Conservation (phyloP, 1,140 invertebrate species). For the Drosophila dunni region DNA sequence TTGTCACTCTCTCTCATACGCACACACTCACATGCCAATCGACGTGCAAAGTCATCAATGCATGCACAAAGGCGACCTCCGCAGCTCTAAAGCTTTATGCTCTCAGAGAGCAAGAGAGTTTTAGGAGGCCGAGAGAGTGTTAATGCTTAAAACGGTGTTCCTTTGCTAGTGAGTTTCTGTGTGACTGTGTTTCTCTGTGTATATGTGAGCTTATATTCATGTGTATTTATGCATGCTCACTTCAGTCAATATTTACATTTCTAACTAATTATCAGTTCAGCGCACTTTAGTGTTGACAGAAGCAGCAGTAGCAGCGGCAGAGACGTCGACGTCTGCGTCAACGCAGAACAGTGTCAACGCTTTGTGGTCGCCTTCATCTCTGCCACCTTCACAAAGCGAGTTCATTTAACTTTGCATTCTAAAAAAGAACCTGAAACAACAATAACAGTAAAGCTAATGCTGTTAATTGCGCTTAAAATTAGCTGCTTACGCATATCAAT, state of each 20-base stretch:
- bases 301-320: constrained; percentile 18
- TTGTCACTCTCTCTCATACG: constrained; percentile 10
- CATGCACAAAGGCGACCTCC: constrained; percentile 56
- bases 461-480: constrained; percentile 45
- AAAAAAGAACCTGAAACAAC: constrained; percentile 44
- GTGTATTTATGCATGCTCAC: constrained; percentile 57
- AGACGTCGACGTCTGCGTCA: not conserved
- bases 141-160: constrained; percentile 23
- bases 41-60: constrained; percentile 25
- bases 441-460: constrained; percentile 19
- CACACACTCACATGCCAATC: constrained; percentile 6
- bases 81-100: constrained; percentile 15
- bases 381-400: constrained; percentile 37
- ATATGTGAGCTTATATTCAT: constrained; percentile 3
- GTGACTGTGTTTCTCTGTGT: constrained; percentile 1
- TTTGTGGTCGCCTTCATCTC: constrained; percentile 40
- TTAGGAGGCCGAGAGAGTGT: not conserved
- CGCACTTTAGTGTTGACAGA: constrained; percentile 67
- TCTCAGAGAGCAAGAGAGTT: not conserved
- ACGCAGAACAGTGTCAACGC: constrained; percentile 56
- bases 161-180: constrained; percentile 11
- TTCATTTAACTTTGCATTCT: constrained; percentile 77
- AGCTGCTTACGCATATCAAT: constrained; percentile 9
- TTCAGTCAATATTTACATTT: constrained; percentile 79
- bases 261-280: constrained; percentile 82